Conservation (phyloP, 2,888 invertebrate species). For the Baronia brevicornis region DNA sequence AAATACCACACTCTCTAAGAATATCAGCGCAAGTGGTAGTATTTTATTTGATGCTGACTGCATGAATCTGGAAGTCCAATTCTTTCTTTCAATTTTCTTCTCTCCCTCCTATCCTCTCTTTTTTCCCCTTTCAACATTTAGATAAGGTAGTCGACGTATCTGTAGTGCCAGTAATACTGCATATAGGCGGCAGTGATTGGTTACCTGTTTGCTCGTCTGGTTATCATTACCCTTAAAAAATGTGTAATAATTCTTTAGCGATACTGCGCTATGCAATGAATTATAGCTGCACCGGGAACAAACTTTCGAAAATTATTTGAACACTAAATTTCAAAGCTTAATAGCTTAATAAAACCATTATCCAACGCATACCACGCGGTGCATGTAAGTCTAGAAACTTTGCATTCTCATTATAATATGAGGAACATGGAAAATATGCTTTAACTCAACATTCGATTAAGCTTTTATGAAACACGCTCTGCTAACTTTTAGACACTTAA, state of each 20-base stretch:
- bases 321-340: slow-evolving; percentile 4
- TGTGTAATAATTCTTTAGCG: neutral
- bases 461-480: slow-evolving; percentile 32
- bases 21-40: too few species aligned
- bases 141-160: too few species aligned
- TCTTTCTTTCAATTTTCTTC: too few species aligned
- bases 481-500: slow-evolving; percentile 28
- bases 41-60: too few species aligned
- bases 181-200: too few species aligned
- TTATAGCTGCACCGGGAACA: neutral
- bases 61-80: too few species aligned
- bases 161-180: too few species aligned
- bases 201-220: too few species aligned
- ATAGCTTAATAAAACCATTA: slow-evolving; percentile 8
- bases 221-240: too few species aligned
- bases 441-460: slow-evolving; percentile 44
- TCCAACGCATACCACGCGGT: neutral
- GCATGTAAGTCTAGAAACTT: slow-evolving; percentile 32
- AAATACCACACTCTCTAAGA: too few species aligned
- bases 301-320: neutral
- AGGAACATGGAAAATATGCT: slow-evolving; percentile 47
- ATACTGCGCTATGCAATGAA: neutral
- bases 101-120: too few species aligned
- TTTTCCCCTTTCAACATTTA: too few species aligned
- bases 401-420: slow-evolving; percentile 46